Base-by-base conservation (phyloP, 2,113 vertebrate species). In the Gopherus flavomarginatus region DNA sequence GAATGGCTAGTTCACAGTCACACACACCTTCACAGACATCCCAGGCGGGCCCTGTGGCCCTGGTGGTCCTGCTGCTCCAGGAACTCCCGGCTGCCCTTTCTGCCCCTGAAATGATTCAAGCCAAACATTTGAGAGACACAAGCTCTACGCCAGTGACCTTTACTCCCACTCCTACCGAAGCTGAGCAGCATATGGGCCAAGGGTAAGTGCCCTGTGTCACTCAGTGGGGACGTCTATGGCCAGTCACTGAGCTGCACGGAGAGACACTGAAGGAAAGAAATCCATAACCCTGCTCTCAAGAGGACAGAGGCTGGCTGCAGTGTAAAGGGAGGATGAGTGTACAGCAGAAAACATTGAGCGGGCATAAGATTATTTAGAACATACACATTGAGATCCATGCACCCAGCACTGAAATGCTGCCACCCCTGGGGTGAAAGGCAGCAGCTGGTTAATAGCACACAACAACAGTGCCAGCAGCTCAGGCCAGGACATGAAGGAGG, bases 21-120 rank as follows among this genome's bases (percentile, higher is more conserved):
- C 21, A 29, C 86, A 93, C 93, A 99, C 99, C 98, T 99, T 99
- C 78, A 99, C 80, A 49, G 99, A 98, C 59, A 97, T 83, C 22
- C 99, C 99, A 22, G 98, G 98, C 65, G 98, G 94, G 1, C 99
- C 99, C 8, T 86, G 82, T 26, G 98, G 97, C 24, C 99, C 99
- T 10, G 98, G 98, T 10, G 98, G 92, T 83, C 99, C 97, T 88
- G 99, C 82, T 87, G 98, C 92, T 4, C 99, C 99, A 75, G 98
- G 97, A 81, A 95, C 95, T 0, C 98, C 98, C 0, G 98, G 97
- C 50, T 98, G 96, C 2, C 98, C 98, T 56, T 97, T 98, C 44
- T 97, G 96, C 5, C 98, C 98, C 98, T 98, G 92, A 19, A 93
- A 59, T 9, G 24, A 85, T 0, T 13, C 57, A 54, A 96, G 50